Percentiles rank a stretch among this genome's conserved stretches.
These are phyloP conservation scores for Cettia cetti DNA, from an alignment of 2,113 vertebrate genomes.

Conservation along the genomic window DNA sequence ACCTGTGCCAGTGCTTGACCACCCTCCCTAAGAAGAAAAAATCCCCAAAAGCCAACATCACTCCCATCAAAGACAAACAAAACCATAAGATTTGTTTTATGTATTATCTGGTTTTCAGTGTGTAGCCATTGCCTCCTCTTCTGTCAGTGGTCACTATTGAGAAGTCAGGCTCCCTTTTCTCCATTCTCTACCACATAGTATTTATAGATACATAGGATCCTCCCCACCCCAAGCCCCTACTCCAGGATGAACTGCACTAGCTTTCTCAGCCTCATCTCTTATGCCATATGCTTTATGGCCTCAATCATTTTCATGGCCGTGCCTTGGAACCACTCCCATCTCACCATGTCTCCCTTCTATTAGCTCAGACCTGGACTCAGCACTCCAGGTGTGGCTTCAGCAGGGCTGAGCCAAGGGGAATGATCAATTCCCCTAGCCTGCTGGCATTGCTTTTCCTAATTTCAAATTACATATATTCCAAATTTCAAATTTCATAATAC, in stretches of 20 bases:
- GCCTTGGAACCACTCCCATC: neutral
- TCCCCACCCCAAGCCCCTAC: neutral
- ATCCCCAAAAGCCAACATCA: neutral
- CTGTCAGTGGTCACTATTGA: neutral
- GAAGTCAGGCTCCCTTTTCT: neutral
- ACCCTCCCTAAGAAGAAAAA: neutral
- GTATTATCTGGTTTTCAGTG: neutral
- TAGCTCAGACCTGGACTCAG: neutral
- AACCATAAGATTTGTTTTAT: neutral
- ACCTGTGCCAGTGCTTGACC: neutral
- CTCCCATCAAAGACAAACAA: neutral
- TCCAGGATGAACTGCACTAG: neutral
- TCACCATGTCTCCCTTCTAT: neutral
- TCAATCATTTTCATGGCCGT: neutral
- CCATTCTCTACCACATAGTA: neutral
- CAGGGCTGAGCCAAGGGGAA: neutral
- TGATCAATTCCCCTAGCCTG: neutral
- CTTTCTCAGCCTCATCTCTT: neutral
- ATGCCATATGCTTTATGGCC: accelerated
- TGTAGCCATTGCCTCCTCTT: neutral
- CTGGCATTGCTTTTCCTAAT: neutral
- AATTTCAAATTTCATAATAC: neutral
- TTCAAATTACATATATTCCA: neutral
- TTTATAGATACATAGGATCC: neutral
- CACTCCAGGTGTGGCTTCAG: neutral